Percentiles rank a stretch among this genome's conserved stretches.
Evolutionary conservation across 2,888 invertebrate genomes (phyloP).

Genomic region (Aelia acuminata): DNA sequence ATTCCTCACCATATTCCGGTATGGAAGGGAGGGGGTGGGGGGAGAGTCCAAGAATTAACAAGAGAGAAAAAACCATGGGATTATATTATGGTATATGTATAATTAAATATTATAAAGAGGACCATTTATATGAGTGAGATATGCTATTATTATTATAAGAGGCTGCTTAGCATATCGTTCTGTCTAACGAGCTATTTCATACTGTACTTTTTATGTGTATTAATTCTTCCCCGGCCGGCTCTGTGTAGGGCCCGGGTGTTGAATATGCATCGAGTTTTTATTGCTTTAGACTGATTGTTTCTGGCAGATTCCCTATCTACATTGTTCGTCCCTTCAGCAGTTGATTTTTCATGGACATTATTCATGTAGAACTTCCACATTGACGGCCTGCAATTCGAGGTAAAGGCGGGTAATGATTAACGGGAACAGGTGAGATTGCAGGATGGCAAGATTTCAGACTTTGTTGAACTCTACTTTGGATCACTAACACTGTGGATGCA

Average conservation of each 20-base stretch:
- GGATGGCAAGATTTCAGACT: not conserved
- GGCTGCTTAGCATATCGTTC: conserved; percentile 56
- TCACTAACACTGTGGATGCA: too few species aligned
- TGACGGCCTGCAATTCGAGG: not conserved
- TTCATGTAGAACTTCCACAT: not conserved
- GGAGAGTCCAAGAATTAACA: not conserved
- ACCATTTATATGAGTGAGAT: conserved; percentile 18
- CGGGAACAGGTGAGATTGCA: not conserved
- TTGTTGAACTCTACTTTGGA: too few species aligned
- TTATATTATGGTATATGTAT: not conserved
- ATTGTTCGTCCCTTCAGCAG: conserved; percentile 53
- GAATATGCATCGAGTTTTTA: conserved; percentile 58
- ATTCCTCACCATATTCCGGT: conserved; percentile 52
- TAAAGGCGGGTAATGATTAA: not conserved
- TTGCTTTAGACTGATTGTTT: conserved; percentile 58
- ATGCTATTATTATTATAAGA: conserved; percentile 54
- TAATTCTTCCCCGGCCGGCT: conserved; percentile 43
- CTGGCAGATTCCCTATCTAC: conserved; percentile 50
- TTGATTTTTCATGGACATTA: conserved; percentile 54
- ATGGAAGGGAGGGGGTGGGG: not conserved
- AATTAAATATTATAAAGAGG: conserved; percentile 41
- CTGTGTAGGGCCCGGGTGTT: conserved; percentile 22
- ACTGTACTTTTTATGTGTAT: conserved; percentile 54
- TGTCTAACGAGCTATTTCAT: conserved; percentile 56
- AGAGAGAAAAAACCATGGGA: conserved; percentile 4